These are phyloP conservation scores for Cheirogaleus medius DNA, from an alignment of 2,113 vertebrate genomes.

Conservation along the genomic window DNA sequence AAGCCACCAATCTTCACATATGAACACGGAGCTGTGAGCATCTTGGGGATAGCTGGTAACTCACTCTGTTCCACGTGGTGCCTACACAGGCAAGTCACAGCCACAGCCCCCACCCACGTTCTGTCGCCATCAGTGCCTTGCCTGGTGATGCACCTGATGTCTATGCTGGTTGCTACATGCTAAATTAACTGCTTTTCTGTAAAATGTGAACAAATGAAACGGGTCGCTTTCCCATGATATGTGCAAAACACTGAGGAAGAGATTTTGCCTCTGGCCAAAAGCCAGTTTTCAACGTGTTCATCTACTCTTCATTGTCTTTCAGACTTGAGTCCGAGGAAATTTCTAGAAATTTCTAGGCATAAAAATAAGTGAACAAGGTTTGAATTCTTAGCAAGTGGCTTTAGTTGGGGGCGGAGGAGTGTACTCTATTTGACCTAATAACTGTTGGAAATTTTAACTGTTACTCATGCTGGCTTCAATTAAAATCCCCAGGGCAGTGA, in stretches of 20 bases:
- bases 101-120: not conserved
- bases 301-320: not conserved
- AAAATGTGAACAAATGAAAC: not conserved
- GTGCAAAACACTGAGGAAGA: not conserved
- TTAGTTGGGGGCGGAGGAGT: not conserved
- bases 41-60: not conserved
- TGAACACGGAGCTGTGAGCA: not conserved
- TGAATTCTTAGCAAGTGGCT: not conserved
- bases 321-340: not conserved
- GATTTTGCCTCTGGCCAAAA: not conserved
- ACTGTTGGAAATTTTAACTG: not conserved
- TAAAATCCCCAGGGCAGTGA: not conserved
- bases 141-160: not conserved
- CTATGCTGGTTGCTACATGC: not conserved
- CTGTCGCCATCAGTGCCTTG: not conserved
- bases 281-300: not conserved
- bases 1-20: not conserved
- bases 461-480: not conserved
- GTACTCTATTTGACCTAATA: not conserved
- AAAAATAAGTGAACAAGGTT: not conserved
- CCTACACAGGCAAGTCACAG: not conserved
- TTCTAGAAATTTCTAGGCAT: conserved; percentile 34
- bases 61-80: not conserved
- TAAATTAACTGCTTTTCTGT: not conserved
- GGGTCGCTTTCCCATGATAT: not conserved